These are phyloP conservation scores for Pammene aurita DNA, from an alignment of 2,888 invertebrate genomes.

Conservation along the genomic window DNA sequence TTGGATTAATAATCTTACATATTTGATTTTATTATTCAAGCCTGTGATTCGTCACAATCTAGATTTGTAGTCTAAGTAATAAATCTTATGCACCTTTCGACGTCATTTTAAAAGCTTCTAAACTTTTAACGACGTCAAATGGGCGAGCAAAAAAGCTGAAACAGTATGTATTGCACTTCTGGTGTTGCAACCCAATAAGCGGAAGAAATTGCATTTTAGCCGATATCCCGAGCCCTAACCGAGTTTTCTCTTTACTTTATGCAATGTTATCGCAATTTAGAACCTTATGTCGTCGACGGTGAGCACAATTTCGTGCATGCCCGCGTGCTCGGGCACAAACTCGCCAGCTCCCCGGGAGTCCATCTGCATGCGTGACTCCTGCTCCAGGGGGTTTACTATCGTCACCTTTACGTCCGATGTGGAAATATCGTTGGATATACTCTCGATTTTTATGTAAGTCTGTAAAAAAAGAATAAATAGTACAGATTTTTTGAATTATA, in stretches of 20 bases:
- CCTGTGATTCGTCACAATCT: too few relatives aligned
- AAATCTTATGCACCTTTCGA: too few relatives aligned
- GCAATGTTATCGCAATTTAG: neutral
- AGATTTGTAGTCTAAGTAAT: too few relatives aligned
- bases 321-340: conserved; percentile 94
- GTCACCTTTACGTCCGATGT: conserved; percentile 89
- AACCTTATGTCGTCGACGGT: conserved; percentile 85
- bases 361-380: conserved; percentile 84
- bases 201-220: conserved; percentile 10
- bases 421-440: conserved; percentile 87
- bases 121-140: too few relatives aligned
- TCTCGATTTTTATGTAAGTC: conserved; percentile 91
- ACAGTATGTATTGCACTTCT: neutral
- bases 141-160: too few relatives aligned
- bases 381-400: conserved; percentile 90
- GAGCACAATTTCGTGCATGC: conserved; percentile 93
- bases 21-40: too few relatives aligned
- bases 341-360: conserved; percentile 90
- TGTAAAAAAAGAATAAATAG: conserved; percentile 63
- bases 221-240: conserved; percentile 33
- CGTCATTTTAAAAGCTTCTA: too few relatives aligned
- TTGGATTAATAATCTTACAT: too few relatives aligned
- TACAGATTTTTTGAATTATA: neutral
- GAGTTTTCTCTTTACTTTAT: neutral
- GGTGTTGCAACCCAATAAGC: conserved; percentile 18